Conservation (phyloP, 2,888 invertebrate genomes). For the Axea sp. region DNA sequence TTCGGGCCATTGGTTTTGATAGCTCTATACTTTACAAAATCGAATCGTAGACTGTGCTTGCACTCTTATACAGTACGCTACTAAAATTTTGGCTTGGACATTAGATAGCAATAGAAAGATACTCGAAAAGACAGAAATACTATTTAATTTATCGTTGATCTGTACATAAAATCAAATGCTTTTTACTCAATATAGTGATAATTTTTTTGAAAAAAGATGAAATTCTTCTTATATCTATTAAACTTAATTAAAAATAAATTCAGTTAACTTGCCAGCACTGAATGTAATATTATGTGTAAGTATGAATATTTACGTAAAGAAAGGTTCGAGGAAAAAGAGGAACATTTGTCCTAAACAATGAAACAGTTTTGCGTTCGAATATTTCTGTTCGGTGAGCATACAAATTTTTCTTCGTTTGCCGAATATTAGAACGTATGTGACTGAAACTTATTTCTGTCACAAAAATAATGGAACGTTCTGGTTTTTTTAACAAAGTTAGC, state of each 20-base stretch:
- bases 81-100: conserved; percentile 59
- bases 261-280: background rate
- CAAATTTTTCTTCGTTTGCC: conserved; percentile 56
- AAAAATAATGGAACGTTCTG: conserved; percentile 36
- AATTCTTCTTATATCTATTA: background rate
- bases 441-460: conserved; percentile 43
- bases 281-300: conserved; percentile 16
- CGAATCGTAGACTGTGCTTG: conserved; percentile 39
- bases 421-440: conserved; percentile 56
- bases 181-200: background rate
- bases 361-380: conserved; percentile 40
- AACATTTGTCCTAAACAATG: conserved; percentile 26
- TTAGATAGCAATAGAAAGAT: conserved; percentile 43
- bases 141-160: conserved; percentile 31
- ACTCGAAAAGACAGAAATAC: conserved; percentile 45
- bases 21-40: conserved; percentile 77
- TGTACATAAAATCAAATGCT: conserved; percentile 39
- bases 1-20: conserved; percentile 77
- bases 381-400: conserved; percentile 46
- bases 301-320: too few species aligned
- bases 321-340: too few species aligned
- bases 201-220: too few species aligned
- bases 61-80: conserved; percentile 40
- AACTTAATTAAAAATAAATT: conserved; percentile 17
- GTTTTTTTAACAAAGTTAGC: conserved; percentile 14